Conservation (phyloP, 2,797 vertebrate species). For the Tympanoctomys barrerae region DNA sequence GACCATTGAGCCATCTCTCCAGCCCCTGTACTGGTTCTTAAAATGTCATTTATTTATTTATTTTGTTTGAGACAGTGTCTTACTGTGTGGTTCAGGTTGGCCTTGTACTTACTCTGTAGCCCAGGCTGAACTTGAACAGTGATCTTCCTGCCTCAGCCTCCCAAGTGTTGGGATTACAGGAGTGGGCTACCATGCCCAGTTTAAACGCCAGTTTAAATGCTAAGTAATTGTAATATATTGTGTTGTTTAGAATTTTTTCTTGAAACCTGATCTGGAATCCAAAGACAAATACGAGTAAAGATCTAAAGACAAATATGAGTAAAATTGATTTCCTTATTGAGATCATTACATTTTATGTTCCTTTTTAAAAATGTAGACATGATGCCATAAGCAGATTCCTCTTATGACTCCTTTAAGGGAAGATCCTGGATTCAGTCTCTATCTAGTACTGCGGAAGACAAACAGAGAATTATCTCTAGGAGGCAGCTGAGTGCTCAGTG, state of each 20-base stretch:
- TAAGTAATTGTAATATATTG: neutral
- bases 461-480: neutral
- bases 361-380: constrained; percentile 5
- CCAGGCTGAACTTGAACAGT: neutral
- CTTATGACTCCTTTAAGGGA: neutral
- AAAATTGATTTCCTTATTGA: constrained; percentile 54
- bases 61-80: neutral
- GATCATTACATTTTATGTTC: constrained; percentile 5
- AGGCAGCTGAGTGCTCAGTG: neutral
- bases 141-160: neutral
- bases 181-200: neutral
- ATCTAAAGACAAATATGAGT: constrained; percentile 52
- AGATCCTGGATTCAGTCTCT: neutral
- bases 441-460: neutral
- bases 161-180: neutral
- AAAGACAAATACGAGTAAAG: constrained; percentile 44
- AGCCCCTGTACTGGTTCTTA: constrained; percentile 14
- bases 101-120: neutral
- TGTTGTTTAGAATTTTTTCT: constrained; percentile 56
- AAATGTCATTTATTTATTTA: constrained; percentile 35
- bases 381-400: neutral
- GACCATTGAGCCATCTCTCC: no score
- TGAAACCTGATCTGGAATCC: constrained; percentile 38
- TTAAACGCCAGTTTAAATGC: constrained; percentile 55
- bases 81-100: neutral